Conservation (phyloP, 2,113 vertebrate genomes). For the Mormoops blainvillei region DNA sequence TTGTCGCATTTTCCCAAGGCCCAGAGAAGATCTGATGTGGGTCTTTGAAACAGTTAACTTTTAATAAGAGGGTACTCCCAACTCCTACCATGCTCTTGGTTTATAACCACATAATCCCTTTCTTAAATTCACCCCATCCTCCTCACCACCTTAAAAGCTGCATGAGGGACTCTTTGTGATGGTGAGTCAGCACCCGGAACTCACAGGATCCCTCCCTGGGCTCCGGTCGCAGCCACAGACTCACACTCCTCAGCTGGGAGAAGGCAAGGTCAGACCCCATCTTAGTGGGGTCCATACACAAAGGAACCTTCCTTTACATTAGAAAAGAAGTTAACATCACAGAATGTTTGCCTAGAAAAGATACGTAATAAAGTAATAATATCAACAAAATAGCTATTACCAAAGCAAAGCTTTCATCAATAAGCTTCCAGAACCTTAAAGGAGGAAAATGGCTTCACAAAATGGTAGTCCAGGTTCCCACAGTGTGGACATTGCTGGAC, state of each 20-base stretch:
- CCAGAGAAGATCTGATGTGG: slow-evolving; percentile 48
- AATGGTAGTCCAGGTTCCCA: slow-evolving; percentile 99
- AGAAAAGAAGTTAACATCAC: slow-evolving; percentile 85
- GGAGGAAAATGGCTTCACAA: slow-evolving; percentile 99
- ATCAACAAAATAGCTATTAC: slow-evolving; percentile 91
- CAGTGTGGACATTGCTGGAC: slow-evolving; percentile 99
- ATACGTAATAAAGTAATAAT: slow-evolving; percentile 88
- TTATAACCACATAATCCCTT: not conserved
- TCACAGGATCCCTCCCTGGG: not conserved
- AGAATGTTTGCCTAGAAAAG: slow-evolving; percentile 85
- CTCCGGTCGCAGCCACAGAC: slow-evolving; percentile 1
- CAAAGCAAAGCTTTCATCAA: slow-evolving; percentile 96
- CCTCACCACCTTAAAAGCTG: not conserved
- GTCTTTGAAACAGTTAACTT: slow-evolving; percentile 49
- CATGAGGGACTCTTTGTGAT: not conserved
- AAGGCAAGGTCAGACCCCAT: slow-evolving; percentile 44
- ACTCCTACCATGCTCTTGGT: not conserved
- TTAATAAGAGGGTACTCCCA: not conserved
- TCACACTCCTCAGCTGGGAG: slow-evolving; percentile 7
- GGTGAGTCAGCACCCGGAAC: not conserved
- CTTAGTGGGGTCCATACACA: slow-evolving; percentile 79
- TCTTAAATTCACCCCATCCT: not conserved
- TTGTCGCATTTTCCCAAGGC: slow-evolving; percentile 80
- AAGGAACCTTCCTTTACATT: slow-evolving; percentile 81
- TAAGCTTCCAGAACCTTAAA: slow-evolving; percentile 99